Evolutionary conservation across 30 jellyfish, hydroid and myxozoan genomes (phyloP).

Genomic region (Cassiopea andromeda): DNA sequence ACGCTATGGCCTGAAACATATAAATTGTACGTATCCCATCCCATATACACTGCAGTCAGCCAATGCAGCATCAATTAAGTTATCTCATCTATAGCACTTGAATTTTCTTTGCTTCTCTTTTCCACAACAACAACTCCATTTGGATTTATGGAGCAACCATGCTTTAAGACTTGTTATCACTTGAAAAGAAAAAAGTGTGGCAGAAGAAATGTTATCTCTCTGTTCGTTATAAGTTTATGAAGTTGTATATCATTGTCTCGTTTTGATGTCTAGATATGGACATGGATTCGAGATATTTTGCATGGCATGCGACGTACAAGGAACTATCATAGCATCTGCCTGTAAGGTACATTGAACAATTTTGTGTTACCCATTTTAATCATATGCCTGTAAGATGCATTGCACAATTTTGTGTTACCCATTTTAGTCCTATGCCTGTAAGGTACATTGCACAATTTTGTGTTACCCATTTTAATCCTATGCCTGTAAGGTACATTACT

Average conservation of each 20-base stretch:
- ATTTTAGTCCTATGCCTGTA: no score
- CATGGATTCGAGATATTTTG: slow-evolving; percentile 92
- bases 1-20: slow-evolving; percentile 96
- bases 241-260: background rate
- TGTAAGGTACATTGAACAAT: slow-evolving; percentile 79
- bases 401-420: no score
- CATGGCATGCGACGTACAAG: slow-evolving; percentile 80
- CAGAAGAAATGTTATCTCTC: no score
- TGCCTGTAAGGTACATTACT: background rate
- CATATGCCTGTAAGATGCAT: background rate
- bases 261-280: slow-evolving; percentile 75
- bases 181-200: no score
- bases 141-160: no score
- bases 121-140: no score
- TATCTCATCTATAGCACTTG: no score
- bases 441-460: slow-evolving; percentile 56
- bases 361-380: background rate
- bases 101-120: no score
- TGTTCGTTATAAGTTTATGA: no score
- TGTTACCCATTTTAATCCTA: background rate
- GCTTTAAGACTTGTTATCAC: no score
- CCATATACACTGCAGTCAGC: no score
- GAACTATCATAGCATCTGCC: slow-evolving; percentile 87
- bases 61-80: no score
- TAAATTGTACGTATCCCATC: slow-evolving; percentile 76